A percentile compares a stretch with the other conserved stretches of the same genome.
Evolutionary conservation across 2,113 vertebrate genomes (phyloP).

Genomic region (Tachysurus fulvidraco): DNA sequence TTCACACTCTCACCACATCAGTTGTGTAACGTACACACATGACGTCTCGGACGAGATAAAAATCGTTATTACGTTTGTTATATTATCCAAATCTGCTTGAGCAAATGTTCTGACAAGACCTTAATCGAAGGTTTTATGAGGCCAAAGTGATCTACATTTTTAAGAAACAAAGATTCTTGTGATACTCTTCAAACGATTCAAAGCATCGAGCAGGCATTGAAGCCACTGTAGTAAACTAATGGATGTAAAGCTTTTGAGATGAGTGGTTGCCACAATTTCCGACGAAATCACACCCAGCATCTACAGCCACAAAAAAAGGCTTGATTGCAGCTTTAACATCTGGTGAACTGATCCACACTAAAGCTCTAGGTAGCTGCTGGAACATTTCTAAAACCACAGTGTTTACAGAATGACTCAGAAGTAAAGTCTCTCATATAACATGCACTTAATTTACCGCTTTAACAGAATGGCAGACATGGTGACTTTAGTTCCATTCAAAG

Average conservation of each 20-base stretch:
- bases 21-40: background rate
- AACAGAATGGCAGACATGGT: background rate
- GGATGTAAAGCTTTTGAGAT: constrained; percentile 6
- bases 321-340: background rate
- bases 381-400: background rate
- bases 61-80: background rate
- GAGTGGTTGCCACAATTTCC: background rate
- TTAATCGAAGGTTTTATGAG: background rate
- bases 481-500: background rate
- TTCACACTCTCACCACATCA: background rate
- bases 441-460: background rate
- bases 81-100: background rate
- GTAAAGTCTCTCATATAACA: background rate
- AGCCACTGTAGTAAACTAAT: background rate
- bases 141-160: background rate
- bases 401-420: background rate
- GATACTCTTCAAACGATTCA: background rate
- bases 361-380: background rate
- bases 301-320: background rate
- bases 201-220: background rate
- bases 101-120: background rate
- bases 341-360: background rate
- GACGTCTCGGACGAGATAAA: background rate
- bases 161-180: background rate
- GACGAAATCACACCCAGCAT: background rate